A percentile compares a stretch with the other conserved stretches of the same genome.
These are phyloP conservation scores for Albula glossodonta DNA, from an alignment of 2,113 vertebrate genomes.

Conservation along the genomic window DNA sequence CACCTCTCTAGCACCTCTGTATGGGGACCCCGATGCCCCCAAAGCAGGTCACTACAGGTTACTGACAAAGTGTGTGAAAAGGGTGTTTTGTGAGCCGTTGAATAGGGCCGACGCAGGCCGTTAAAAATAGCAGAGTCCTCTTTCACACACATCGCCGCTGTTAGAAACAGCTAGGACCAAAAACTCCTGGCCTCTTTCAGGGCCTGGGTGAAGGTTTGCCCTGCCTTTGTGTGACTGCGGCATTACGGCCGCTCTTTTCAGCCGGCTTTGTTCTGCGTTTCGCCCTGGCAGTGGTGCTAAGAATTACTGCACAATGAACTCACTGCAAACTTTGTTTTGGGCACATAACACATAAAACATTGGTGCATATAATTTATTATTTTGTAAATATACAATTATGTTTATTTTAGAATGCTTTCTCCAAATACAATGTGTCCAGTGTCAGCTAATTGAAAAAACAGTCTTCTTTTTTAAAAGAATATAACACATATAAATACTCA, in stretches of 20 bases:
- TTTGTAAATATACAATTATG: not conserved
- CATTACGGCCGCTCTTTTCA: conserved; percentile 67
- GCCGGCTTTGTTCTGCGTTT: conserved; percentile 52
- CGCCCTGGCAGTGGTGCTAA: conserved; percentile 59
- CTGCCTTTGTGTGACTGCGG: conserved; percentile 71
- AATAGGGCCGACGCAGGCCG: conserved; percentile 63
- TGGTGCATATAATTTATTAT: too few species aligned
- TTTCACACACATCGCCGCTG: conserved; percentile 68
- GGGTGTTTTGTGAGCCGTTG: conserved; percentile 56
- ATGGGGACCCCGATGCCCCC: conserved; percentile 63
- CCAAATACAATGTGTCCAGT: too few species aligned
- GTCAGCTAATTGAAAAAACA: too few species aligned
- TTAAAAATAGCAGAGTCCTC: conserved; percentile 73
- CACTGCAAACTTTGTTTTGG: conserved; percentile 46
- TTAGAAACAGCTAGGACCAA: conserved; percentile 74
- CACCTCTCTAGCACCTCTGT: conserved; percentile 59
- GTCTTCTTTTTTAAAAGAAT: too few species aligned
- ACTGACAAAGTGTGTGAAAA: conserved; percentile 69
- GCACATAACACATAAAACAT: not conserved
- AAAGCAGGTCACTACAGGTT: conserved; percentile 78
- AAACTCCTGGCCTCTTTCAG: conserved; percentile 68
- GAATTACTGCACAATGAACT: conserved; percentile 72
- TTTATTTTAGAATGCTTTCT: not conserved
- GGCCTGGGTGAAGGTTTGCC: conserved; percentile 73
- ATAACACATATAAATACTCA: too few species aligned